Percentiles rank a stretch among this genome's conserved stretches.
Conservation (phyloP, 1,140 invertebrate species). For the Zaprionus ghesquierei region DNA sequence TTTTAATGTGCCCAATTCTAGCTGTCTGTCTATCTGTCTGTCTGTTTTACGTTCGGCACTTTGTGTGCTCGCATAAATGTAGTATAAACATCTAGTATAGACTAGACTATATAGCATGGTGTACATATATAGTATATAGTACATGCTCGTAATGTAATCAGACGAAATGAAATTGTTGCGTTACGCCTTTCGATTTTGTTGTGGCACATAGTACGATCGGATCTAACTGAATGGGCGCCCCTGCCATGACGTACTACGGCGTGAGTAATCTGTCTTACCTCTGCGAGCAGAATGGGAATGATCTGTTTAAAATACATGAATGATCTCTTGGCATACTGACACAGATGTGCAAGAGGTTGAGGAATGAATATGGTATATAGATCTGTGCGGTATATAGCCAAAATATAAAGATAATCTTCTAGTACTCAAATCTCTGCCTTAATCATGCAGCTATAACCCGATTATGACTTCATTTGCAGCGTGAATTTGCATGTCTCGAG, state of each 20-base stretch:
- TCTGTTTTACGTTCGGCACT: slow-evolving; percentile 37
- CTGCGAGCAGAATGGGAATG: neutral
- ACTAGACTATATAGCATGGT: slow-evolving; percentile 1
- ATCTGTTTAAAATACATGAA: slow-evolving; percentile 13
- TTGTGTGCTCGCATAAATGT: slow-evolving; percentile 18
- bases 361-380: neutral
- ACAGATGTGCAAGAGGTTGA: neutral
- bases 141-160: slow-evolving; percentile 54
- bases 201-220: neutral
- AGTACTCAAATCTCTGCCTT: neutral
- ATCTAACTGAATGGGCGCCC: slow-evolving; percentile 2
- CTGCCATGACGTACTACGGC: slow-evolving; percentile 19
- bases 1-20: slow-evolving; percentile 47
- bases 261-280: slow-evolving; percentile 33
- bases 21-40: slow-evolving; percentile 12
- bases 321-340: neutral
- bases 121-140: slow-evolving; percentile 17
- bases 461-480: neutral
- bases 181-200: slow-evolving; percentile 57
- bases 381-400: neutral
- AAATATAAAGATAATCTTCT: neutral
- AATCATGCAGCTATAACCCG: neutral
- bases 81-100: slow-evolving; percentile 1
- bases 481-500: neutral
- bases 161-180: slow-evolving; percentile 62